Evolutionary conservation across 2,888 invertebrate species (phyloP).

Genomic region (Frankliniella fusca): DNA sequence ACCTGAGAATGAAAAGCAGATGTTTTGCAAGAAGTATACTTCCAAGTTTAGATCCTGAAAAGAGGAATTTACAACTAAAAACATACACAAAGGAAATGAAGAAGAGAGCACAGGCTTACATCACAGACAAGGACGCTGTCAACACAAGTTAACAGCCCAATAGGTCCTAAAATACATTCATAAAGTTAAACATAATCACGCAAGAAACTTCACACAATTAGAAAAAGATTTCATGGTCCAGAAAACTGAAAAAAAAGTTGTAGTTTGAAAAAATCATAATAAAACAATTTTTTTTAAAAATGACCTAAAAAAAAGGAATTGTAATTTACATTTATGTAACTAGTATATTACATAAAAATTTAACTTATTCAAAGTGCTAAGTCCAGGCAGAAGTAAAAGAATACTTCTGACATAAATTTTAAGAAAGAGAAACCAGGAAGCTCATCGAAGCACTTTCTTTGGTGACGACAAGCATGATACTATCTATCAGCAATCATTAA

Average conservation of each 20-base stretch:
- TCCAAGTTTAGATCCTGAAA: neutral
- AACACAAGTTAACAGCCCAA: neutral
- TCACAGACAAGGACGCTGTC: slow-evolving; percentile 3
- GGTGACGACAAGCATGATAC: no score
- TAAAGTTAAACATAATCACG: neutral
- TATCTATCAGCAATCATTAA: no score
- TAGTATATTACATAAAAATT: neutral
- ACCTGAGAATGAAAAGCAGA: neutral
- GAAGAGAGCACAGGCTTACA: slow-evolving; percentile 15
- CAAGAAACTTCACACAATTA: neutral
- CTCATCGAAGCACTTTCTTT: no score
- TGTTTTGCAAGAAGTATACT: neutral
- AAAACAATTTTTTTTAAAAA: neutral
- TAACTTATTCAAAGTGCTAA: no score
- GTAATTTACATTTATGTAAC: no score
- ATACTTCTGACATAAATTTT: no score
- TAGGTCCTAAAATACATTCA: neutral
- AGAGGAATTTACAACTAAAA: neutral
- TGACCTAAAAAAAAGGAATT: no score
- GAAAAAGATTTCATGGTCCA: slow-evolving; percentile 1
- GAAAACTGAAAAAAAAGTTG: neutral
- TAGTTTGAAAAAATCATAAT: neutral
- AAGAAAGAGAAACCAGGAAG: no score
- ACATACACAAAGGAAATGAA: neutral
- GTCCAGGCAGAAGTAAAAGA: no score